Evolutionary conservation across 2,113 vertebrate species (phyloP).

Genomic region (Anthoscopus minutus): DNA sequence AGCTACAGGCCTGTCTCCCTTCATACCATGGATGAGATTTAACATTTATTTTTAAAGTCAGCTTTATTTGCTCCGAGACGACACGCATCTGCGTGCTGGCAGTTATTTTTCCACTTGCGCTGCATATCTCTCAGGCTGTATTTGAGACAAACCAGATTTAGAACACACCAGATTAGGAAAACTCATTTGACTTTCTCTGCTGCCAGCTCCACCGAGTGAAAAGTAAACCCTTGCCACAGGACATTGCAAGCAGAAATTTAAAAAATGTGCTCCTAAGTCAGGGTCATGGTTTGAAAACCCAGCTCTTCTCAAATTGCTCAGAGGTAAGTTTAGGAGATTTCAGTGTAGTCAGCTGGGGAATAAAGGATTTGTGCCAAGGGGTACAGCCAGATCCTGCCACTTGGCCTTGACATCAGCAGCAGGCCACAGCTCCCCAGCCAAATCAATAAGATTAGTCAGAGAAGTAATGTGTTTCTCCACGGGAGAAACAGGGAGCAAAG

Average conservation of each 20-base stretch:
- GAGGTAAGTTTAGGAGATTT: not conserved
- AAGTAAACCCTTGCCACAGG: not conserved
- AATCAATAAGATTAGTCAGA: slow-evolving; percentile 8
- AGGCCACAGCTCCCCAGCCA: not conserved
- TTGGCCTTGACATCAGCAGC: not conserved
- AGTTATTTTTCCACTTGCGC: slow-evolving; percentile 23
- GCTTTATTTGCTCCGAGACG: slow-evolving; percentile 32
- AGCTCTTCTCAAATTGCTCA: not conserved
- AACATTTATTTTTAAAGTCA: slow-evolving; percentile 43
- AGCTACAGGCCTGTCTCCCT: not conserved
- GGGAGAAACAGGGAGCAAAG: not conserved
- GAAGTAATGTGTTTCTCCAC: not conserved
- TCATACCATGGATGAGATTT: slow-evolving; percentile 7
- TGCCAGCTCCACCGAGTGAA: not conserved
- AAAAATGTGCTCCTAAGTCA: not conserved
- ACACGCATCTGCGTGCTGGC: not conserved
- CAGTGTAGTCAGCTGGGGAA: not conserved
- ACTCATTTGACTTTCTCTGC: slow-evolving; percentile 41
- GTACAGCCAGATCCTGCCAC: not conserved
- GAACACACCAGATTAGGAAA: slow-evolving; percentile 52
- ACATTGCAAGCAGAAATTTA: not conserved
- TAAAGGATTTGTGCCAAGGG: not conserved
- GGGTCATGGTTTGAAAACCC: not conserved
- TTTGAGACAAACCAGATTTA: slow-evolving; percentile 63
- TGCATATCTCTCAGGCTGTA: slow-evolving; percentile 1